Evolutionary conservation across 2,797 vertebrate species (phyloP), one percentile per base, ranked within the genome.

Genomic region (Microchirus variegatus): DNA sequence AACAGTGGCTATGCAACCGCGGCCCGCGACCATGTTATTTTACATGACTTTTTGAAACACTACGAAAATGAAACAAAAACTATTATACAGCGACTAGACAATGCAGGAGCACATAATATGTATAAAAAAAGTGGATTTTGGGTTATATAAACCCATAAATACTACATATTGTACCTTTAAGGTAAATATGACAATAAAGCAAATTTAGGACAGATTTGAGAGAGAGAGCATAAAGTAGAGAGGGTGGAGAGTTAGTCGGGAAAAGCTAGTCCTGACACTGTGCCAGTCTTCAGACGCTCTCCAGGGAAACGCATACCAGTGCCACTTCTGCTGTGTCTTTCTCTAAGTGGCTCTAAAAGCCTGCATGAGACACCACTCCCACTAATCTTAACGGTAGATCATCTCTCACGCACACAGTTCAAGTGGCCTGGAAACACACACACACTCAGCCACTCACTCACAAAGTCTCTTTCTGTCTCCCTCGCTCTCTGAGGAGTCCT

Each of bases 281-380:
- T 62, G 70, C 44, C 31, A 51, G 45, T 44, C 67, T 48, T 60
- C 57, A 62, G 65, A 70, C 44, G 3, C 45, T 81, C 75, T 73
- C 76, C 47, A 1, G 77, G 73, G 76, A 66, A 74, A 59, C 4
- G n/a, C 66, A 77, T 74, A 63, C 61, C 68, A 67, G 69, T 45
- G 45, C 42, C 47, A 54, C 73, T 63, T 65, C 17, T 63, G 47
- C 56, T 62, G 43, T 59, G 59, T 68, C 57, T 64, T 43, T 4
- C 42, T 73, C 48, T 70, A 79, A 87, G 83, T 81, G 81, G 57
- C 63, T 81, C 62, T 85, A 78, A 87, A 84, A 77, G 74, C 79
- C 50, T 72, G 56, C 42, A 50, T 56, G 6, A 81, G 69, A 73
- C 54, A 36, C 55, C 31, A 11, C 75, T 54, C 50, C 47, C 51